Conservation (phyloP, 2,113 vertebrate species). For the Dasypus novemcinctus region DNA sequence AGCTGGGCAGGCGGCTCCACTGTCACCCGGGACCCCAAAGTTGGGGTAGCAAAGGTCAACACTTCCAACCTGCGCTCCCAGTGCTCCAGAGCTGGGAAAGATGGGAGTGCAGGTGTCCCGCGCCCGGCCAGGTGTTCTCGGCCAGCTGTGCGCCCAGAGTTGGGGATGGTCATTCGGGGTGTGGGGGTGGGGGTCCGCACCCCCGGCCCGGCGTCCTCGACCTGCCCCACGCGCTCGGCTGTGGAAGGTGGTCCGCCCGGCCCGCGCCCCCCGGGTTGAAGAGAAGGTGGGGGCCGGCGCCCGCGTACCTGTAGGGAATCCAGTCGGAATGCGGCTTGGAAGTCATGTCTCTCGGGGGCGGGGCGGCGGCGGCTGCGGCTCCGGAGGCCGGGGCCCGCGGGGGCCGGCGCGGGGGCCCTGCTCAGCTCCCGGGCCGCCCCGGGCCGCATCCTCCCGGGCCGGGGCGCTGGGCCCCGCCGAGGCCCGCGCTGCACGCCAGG, state of each 20-base stretch:
- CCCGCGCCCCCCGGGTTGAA: neutral
- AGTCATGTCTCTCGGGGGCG: constrained; percentile 89
- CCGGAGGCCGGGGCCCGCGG: constrained; percentile 39
- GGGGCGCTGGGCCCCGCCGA: constrained; percentile 68
- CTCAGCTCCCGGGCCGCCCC: constrained; percentile 76
- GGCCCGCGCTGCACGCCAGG: constrained; percentile 68
- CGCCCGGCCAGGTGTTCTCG: neutral
- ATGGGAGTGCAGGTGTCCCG: neutral
- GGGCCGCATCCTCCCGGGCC: constrained; percentile 80
- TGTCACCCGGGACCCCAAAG: constrained; percentile 4
- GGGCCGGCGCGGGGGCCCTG: constrained; percentile 69
- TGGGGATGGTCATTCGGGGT: neutral
- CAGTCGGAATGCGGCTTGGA: constrained; percentile 96
- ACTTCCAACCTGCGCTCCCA: neutral
- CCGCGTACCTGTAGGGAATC: constrained; percentile 96
- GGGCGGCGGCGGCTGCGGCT: constrained; percentile 62
- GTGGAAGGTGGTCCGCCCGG: neutral
- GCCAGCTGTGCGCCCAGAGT: neutral
- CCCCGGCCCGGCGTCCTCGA: neutral
- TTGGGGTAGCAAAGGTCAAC: neutral
- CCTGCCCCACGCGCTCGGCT: neutral
- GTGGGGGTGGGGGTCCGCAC: neutral
- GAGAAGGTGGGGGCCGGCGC: neutral
- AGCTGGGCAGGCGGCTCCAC: neutral
- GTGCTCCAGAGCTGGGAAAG: neutral